Conservation (phyloP, 2,113 vertebrate species). For the Microtus ochrogaster region DNA sequence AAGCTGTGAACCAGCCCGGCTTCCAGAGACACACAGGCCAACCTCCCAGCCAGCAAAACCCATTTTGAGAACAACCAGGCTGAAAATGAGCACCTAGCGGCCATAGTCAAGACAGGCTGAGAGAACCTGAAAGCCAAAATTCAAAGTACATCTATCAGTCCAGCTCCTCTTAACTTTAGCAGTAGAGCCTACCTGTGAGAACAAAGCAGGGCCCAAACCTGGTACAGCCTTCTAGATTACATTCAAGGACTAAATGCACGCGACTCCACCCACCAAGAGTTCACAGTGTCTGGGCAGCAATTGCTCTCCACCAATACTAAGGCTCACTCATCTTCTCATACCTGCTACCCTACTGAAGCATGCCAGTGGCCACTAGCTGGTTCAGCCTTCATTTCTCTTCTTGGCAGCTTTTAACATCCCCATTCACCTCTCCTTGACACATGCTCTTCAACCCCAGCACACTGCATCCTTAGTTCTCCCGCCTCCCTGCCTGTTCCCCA, state of each 20-base stretch:
- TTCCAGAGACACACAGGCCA: background rate
- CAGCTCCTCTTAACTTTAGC: background rate
- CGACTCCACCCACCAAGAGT: background rate
- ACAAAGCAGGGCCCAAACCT: background rate
- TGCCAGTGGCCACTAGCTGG: background rate
- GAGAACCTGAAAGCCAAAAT: background rate
- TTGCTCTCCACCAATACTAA: background rate
- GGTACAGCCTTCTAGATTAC: background rate
- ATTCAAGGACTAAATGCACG: background rate
- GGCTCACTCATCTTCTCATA: background rate
- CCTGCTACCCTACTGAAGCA: fast-evolving
- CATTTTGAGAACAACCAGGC: background rate
- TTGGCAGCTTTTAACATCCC: background rate
- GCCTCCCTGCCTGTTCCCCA: background rate
- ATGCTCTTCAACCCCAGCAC: background rate
- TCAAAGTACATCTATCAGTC: background rate
- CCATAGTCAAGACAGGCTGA: background rate
- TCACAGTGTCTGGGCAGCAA: background rate
- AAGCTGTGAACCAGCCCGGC: background rate
- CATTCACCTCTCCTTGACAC: background rate
- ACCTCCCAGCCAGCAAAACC: background rate
- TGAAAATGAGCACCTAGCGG: background rate
- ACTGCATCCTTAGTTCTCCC: background rate
- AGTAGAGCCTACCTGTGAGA: background rate
- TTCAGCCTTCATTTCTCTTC: background rate